Evolutionary conservation across 2,888 invertebrate species (phyloP).

Genomic region (Nowickia ferox): DNA sequence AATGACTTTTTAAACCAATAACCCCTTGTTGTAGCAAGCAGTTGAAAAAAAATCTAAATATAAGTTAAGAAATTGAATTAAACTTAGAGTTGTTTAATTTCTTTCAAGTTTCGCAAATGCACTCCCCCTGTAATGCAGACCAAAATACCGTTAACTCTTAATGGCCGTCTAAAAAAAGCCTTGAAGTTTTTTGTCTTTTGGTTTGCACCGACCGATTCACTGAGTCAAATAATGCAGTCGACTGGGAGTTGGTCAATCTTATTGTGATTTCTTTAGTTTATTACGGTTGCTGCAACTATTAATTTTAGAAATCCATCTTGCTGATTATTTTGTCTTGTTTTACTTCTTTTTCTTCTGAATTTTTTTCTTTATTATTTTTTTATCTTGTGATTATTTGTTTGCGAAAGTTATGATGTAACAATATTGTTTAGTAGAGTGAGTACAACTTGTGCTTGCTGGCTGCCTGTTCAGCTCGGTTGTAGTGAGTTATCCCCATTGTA

Average conservation of each 20-base stretch:
- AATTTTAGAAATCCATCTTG: conserved; percentile 24
- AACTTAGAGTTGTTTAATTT: neutral
- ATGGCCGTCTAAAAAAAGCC: neutral
- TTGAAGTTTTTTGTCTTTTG: neutral
- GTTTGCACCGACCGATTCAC: neutral
- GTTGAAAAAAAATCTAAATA: conserved; percentile 1
- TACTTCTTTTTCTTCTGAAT: neutral
- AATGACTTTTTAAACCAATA: neutral
- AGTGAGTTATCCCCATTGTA: neutral
- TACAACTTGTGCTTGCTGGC: conserved; percentile 1
- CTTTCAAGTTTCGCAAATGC: neutral
- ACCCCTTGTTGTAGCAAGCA: neutral
- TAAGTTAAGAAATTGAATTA: conserved; percentile 30
- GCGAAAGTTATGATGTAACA: conserved; percentile 53
- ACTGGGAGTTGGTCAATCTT: conserved; percentile 39
- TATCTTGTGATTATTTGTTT: conserved; percentile 30
- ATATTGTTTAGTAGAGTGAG: conserved; percentile 21
- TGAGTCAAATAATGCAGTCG: neutral
- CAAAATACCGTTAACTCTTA: conserved; percentile 22
- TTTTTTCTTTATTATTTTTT: neutral
- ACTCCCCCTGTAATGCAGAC: neutral
- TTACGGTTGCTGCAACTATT: conserved; percentile 16
- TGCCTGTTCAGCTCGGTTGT: conserved; percentile 4
- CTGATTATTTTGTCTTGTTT: conserved; percentile 14
- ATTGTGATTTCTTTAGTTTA: conserved; percentile 37